Base-by-base conservation (phyloP, 2,797 vertebrate genomes). In the Rhinichthys osculus region DNA sequence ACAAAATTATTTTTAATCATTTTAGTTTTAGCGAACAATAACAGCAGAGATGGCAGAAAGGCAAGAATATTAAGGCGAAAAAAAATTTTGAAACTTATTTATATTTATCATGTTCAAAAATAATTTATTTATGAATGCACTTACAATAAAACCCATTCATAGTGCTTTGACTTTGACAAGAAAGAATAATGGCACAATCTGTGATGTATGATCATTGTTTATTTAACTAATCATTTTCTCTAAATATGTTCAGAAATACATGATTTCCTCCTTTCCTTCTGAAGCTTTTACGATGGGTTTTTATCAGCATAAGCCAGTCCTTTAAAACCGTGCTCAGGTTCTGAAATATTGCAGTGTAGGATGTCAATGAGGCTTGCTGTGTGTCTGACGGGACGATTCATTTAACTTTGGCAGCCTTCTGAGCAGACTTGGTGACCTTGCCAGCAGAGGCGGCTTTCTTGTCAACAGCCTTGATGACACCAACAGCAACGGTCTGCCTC, bases 261-360 rank as follows among this genome's bases (percentile, higher is more conserved):
- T 72, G 23, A 82, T 67, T 80, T 81, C 66, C 85, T 94, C 92
- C 92, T 96, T 96, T 96, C 95, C 95, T 95, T 89, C 95, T 92
- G 89, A 96, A 95, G 92, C 93, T 96, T 92, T 96, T 96, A 73
- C 95, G 94, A 88, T 96, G 95, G 90, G 94, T 94, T 94, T 95
- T 95, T 85, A 95, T 95, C 88, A 95, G 93, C 94, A 94, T 95
- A 88, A 96, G 92, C 95, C 95, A 96, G 94, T 96, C 95, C 91
- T 95, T 96, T 90, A 95, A 92, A 87, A 95, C 90, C 89, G 91
- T 94, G 92, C 92, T 92, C 88, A 93, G 93, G 89, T 90, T 94
- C 87, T 91, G 93, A 90, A 91, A 91, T 62, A 88, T 86, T 82
- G 91, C 88, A 67, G 89, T 89, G 88, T 87, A 88, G 83, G 78